Evolutionary conservation across 2,113 vertebrate species (phyloP), one percentile per base, ranked within the genome.

Genomic region (Chauna torquata): DNA sequence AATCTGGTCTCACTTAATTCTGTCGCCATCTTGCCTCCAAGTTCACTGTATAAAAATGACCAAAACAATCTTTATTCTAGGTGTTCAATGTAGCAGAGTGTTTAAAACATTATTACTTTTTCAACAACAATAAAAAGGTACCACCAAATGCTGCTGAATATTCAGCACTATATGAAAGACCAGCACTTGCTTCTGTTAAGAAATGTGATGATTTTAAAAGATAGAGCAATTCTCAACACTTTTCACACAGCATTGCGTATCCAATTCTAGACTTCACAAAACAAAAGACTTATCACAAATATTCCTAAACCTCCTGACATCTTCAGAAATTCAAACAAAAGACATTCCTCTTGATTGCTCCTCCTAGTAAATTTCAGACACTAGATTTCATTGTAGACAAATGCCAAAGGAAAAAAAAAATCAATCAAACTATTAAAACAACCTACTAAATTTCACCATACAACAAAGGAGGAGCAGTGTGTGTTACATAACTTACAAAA

Each of bases 401-500:
- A 98, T 96, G 83, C 76, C 91, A 97, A 93, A 88, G 38, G 83
- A 5, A 88, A 95, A 96, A 96, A 96, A 98, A 98, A 98, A 98
- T 97, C 96, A 97, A 97, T 98, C 96, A 97, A 97, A 97, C 96
- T 98, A 97, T 98, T 98, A 98, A 96, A 97, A 95, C 94, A 96
- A 93, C 92, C 94, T 97, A 95, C 95, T 97, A 97, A 96, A 98
- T 98, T 98, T 98, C 94, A 95, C 78, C 82, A 50, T 90, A 93
- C 74, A 98, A 97, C 85, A 96, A 97, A 95, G 95, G 84, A 97
- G 92, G 96, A 97, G 97, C 86, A 93, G 86, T 90, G 80, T 92
- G 76, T 86, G 85, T 96, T 98, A 96, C 94, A 97, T 97, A 98
- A 98, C 97, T 98, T 98, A 97, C 97, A 97, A 97, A 98, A 98